Evolutionary conservation across 2,113 vertebrate genomes (phyloP), one percentile per base, ranked within the genome.

Genomic region (Sturnira hondurensis): DNA sequence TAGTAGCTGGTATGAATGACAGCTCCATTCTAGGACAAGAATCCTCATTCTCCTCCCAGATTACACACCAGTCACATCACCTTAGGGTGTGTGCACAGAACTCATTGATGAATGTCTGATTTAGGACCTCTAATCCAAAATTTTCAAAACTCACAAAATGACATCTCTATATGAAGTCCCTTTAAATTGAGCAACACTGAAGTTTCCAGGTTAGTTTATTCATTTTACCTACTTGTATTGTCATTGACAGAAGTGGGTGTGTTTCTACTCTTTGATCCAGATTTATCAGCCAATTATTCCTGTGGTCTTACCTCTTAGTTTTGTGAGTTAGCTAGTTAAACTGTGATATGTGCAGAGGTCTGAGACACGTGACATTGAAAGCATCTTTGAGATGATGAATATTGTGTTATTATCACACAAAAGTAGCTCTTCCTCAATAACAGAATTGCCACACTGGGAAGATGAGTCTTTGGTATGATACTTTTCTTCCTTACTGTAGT

Each of bases 301-400:
- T 13, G 0, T 47, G 31, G 70, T 31, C 65, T 87, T 86, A 63
- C 65, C 85, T 89, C 70, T 87, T 63, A 88, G 56, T 94, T 94
- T 80, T 91, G 36, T 20, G 24, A 41, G 58, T 96, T 84, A 90
- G 52, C 28, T 77, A 93, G 86, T 94, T 94, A 87, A 89, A 85
- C 41, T 87, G 8, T 81, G 47, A 41, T 2, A 0, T 88, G 7
- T 74, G 73, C 4, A 24, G 28, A 89, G 65, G 81, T 96, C 83
- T 65, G 77, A 61, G 91, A 36, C 45, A 47, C 16, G 0, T 81
- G 3, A 28, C 43, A 50, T 28, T 71, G 87, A 92, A 89, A 68
- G 54, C 63, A 96, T 28, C 36, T 91, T 89, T 83, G 50, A 89
- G 58, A 78, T 56, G 26, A 71, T 94, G 33, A 91, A 65, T 82